phyloP scores from a whole-genome alignment of 35 echinoderm and acorn worm species.

The Ophioderma brevispina region DNA sequence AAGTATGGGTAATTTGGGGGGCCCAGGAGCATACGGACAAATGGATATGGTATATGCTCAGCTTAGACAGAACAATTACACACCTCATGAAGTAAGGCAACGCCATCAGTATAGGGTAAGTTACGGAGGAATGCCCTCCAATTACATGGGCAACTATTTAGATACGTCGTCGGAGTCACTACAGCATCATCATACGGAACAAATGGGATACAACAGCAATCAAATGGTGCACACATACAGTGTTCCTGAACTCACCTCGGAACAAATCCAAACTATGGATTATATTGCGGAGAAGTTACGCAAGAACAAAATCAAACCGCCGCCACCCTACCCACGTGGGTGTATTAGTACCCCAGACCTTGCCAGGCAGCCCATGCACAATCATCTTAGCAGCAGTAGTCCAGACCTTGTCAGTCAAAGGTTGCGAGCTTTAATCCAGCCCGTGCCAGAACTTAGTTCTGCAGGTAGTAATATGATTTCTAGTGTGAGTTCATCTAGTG shows the following conservation, averaged over 20 bases:
- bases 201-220: constrained; percentile 47
- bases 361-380: constrained; percentile 67
- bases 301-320: constrained; percentile 90
- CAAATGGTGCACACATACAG: constrained; percentile 79
- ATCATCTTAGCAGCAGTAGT: constrained; percentile 93
- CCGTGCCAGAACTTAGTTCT: constrained; percentile 50
- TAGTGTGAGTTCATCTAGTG: constrained; percentile 56
- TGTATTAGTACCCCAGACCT: constrained; percentile 96
- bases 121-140: constrained; percentile 69
- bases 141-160: constrained; percentile 62
- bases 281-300: constrained; percentile 93
- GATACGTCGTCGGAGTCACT: constrained; percentile 87
- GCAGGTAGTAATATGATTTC: constrained; percentile 31
- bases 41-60: constrained; percentile 55
- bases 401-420: constrained; percentile 85
- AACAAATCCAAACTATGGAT: constrained; percentile 83
- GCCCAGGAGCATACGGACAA: constrained; percentile 41
- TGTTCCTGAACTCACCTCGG: constrained; percentile 87
- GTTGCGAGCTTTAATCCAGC: constrained; percentile 56
- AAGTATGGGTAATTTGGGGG: constrained; percentile 72
- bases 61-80: constrained; percentile 47
- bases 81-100: constrained; percentile 41
- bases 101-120: constrained; percentile 74
- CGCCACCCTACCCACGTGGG: constrained; percentile 89
- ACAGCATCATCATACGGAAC: constrained; percentile 63